phyloP scores from a whole-genome alignment of 2,113 vertebrate species.

The Budorcas taxicolor region DNA sequence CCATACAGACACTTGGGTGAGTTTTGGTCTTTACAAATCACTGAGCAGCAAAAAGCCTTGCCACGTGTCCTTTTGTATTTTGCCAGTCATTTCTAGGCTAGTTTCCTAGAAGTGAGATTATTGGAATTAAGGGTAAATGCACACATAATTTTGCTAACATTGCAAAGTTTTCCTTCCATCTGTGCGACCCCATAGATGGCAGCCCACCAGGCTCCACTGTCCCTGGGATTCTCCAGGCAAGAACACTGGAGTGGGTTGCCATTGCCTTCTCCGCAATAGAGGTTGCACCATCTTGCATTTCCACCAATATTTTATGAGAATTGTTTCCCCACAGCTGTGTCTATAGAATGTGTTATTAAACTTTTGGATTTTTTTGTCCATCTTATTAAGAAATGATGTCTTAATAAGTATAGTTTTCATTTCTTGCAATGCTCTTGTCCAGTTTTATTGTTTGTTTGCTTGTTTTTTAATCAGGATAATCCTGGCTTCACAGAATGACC shows the following conservation, averaged over 20 bases:
- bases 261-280: background rate
- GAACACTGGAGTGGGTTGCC: background rate
- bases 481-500: background rate
- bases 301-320: background rate
- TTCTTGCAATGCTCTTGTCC: background rate
- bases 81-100: background rate
- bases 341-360: background rate
- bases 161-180: background rate
- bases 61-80: background rate
- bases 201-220: background rate
- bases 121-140: background rate
- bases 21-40: background rate
- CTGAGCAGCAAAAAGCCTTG: background rate
- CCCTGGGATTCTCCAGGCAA: background rate
- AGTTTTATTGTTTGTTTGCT: background rate
- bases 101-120: background rate
- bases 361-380: background rate
- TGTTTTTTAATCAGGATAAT: background rate
- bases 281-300: background rate
- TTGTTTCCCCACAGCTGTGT: background rate
- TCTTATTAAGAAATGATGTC: background rate
- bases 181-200: fast-evolving
- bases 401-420: background rate
- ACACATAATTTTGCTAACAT: background rate
- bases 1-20: background rate